Base-by-base conservation (phyloP, 2,888 invertebrate species). In the Tipula confusa region DNA sequence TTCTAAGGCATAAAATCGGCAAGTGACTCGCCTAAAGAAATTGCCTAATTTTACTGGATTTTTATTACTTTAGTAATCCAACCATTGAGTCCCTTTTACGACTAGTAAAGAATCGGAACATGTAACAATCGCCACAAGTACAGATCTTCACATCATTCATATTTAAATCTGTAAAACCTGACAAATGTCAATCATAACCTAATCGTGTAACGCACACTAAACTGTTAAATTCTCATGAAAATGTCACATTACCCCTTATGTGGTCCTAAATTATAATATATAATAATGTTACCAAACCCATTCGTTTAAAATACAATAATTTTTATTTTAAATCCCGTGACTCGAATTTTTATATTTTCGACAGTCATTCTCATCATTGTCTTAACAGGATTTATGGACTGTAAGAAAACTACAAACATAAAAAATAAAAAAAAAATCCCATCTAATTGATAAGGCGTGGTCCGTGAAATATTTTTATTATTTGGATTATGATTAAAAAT, bases 271-370 rank as follows among this genome's bases (percentile, higher is more conserved):
- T 11, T 36, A n/a, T 36, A 36, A 9, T 11, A 18, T 18, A 18
- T 24, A 64, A 24, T 24, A 64, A 24, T 64, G 64, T 24, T 9
- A 64, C 64, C 64, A 64, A 64, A 64, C 64, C 64, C 64, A 64
- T 64, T 64, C 64, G 64, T 64, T 64, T 64, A 64, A 64, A 64
- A 64, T 7, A 24, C 64, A 64, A 64, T 64, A 6, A 64, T 24
- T 64, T 64, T 64, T 64, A 64, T 64, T 64, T 64, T 64, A 64
- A 64, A 64, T 24, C 64, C 64, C 64, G 64, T 64, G 64, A 64
- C 64, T 64, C 9, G 2, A 64, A 64, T 24, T 24, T 64, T 64
- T 24, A 24, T 24, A 24, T 64, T 64, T 64, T 11, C 24, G 64
- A 64, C 18, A 64, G 64, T 64, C 64, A 64, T 64, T 24, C 64